phyloP scores from a whole-genome alignment of 64 coral and sea anemone species.

The Cladopsammia gracilis region DNA sequence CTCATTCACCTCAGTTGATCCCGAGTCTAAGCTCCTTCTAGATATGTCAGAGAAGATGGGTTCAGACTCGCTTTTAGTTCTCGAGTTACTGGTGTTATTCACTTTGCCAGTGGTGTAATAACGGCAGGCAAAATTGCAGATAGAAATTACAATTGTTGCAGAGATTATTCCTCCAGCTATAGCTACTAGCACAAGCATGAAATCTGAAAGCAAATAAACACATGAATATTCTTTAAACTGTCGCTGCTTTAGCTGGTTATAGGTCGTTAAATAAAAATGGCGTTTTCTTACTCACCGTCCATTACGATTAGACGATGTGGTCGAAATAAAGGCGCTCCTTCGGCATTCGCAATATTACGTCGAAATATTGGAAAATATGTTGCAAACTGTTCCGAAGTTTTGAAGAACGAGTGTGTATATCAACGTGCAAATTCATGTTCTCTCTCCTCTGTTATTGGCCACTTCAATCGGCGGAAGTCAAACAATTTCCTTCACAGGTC shows the following conservation, averaged over 20 bases:
- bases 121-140: neutral
- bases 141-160: slow-evolving; percentile 12
- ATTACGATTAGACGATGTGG: neutral
- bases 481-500: slow-evolving; percentile 33
- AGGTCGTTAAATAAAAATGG: no score
- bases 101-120: neutral
- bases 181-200: neutral
- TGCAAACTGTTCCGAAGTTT: neutral
- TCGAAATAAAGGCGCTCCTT: neutral
- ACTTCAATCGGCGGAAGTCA: neutral
- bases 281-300: neutral
- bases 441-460: neutral
- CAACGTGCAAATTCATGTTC: slow-evolving; percentile 55
- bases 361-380: neutral
- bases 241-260: no score
- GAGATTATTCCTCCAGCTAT: neutral
- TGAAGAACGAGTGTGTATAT: neutral
- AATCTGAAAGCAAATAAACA: neutral
- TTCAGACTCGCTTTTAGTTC: slow-evolving; percentile 8
- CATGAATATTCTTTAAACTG: no score
- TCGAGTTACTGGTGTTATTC: neutral
- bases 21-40: neutral
- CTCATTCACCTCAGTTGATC: neutral
- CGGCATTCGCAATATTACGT: neutral
- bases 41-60: neutral